Base-by-base conservation (phyloP, 1,140 invertebrate genomes). In the Sipha flava region DNA sequence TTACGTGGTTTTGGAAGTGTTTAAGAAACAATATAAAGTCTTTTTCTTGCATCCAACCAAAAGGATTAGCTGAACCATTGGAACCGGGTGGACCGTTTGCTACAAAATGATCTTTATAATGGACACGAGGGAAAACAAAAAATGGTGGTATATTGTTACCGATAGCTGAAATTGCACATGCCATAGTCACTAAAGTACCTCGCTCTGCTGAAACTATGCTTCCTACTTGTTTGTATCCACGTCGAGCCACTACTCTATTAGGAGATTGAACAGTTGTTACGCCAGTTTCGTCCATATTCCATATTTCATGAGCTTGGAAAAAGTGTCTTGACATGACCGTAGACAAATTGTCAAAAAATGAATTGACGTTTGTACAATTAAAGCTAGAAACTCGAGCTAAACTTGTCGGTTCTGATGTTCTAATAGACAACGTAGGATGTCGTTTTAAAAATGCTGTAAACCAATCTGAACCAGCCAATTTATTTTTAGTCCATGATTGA, bases 31-130 rank as follows among this genome's bases (percentile, higher is more conserved):
- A 43, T 85, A 43, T 84, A 88, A 88, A 81, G 85, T 81, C n/a
- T 82, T 81, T 34, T 81, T 82, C n/a, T 82, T 52, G 86, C 85
- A 88, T 88, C 86, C 87, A 88, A 4, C 87, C 88, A 82, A 82
- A 85, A 79, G 37, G 82, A 82, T 85, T 84, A 5, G 86, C 85
- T 40, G 82, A 82, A 54, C 86, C 87, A 45, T 85, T 80, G 66
- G 83, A 84, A 80, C 87, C 87, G 10, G 83, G 54, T 23, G 85
- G 85, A 10, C 82, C 21, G 83, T 81, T 81, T 82, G 43, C 70
- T 49, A 9, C 85, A 80, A 80, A 86, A 85, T 82, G 80, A 5
- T 79, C 70, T 37, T 83, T 82, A 66, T 81, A 85, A 72, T 85
- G 82, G 40, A 82, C 81, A 23, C 85, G 49, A 9, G 85, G 84